Base-by-base conservation (phyloP, 1,140 invertebrate species). In the Ectropis grisescens region DNA sequence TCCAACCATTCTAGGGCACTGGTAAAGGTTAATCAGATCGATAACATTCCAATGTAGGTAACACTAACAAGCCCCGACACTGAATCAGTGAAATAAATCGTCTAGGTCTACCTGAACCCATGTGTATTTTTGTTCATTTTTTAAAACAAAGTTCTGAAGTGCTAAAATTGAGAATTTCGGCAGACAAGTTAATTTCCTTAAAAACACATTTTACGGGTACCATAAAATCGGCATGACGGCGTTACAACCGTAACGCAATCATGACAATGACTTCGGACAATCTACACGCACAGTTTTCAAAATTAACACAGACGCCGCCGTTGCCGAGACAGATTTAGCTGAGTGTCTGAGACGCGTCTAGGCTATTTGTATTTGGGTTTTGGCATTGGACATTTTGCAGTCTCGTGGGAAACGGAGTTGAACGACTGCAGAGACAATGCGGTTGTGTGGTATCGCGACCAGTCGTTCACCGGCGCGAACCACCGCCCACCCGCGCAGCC, bases 321-420 rank as follows among this genome's bases (percentile, higher is more conserved):
- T 68, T 52, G 47, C 61, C 31, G 56, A 48, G 62, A 64, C 71
- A 54, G 59, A 75, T 78, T 61, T 80, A 80, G 64, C 60, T 38
- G 47, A n/a, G n/a, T 55, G 75, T 80, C 75, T 80, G 72, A 57
- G 51, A 39, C 58, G 62, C 66, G 75, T 78, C 75, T 80, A 75
- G 68, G 70, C 64, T 80, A 80, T 78, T 64, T 54, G 59, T 55
- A 52, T 59, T 78, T 74, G 61, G 55, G 56, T 59, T 66, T 74
- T 74, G 71, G 71, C 65, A 76, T 72, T 71, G 65, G 66, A 45
- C 58, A 66, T 57, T 67, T 70, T 29, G 53, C 59, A 55, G 55
- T 66, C 65, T 70, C 70, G 70, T 79, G 71, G 71, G 75, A 75
- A 75, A 57, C 61, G 28, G 66, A 72, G 75, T 80, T 76, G 75